Evolutionary conservation across 1,140 invertebrate species (phyloP).

Genomic region (Planococcus citri): DNA sequence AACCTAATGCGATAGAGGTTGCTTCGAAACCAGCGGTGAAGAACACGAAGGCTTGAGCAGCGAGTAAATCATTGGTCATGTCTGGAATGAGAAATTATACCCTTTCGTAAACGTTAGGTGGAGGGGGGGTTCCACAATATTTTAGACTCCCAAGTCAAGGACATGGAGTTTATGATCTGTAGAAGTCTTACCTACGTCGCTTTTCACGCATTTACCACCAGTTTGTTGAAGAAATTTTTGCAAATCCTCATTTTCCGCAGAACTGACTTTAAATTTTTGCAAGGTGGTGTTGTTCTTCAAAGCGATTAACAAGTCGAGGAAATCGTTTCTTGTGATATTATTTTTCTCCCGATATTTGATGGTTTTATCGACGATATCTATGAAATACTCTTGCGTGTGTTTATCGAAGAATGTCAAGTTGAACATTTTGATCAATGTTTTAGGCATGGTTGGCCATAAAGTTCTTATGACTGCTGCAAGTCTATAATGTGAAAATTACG

Average conservation of each 20-base stretch:
- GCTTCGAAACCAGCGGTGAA: constrained; percentile 35
- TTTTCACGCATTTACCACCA: background rate
- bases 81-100: background rate
- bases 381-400: constrained; percentile 30
- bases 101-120: background rate
- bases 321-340: constrained; percentile 32
- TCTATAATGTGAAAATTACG: too few species aligned
- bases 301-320: constrained; percentile 29
- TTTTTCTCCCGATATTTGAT: constrained; percentile 29
- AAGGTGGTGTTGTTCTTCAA: constrained; percentile 16
- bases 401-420: constrained; percentile 20
- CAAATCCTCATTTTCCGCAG: background rate
- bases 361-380: constrained; percentile 27
- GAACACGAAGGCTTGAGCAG: constrained; percentile 26
- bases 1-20: constrained; percentile 30
- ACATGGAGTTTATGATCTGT: too few species aligned
- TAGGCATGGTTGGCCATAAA: background rate
- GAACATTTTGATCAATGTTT: constrained; percentile 3
- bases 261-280: background rate
- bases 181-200: background rate
- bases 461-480: background rate
- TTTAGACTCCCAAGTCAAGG: too few species aligned
- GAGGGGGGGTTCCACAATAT: background rate
- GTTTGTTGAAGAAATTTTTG: background rate
- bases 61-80: background rate